Evolutionary conservation across 23 tunicate genomes (phyloP), one percentile per base, ranked within the genome.

Genomic region (Phallusia fumigata): DNA sequence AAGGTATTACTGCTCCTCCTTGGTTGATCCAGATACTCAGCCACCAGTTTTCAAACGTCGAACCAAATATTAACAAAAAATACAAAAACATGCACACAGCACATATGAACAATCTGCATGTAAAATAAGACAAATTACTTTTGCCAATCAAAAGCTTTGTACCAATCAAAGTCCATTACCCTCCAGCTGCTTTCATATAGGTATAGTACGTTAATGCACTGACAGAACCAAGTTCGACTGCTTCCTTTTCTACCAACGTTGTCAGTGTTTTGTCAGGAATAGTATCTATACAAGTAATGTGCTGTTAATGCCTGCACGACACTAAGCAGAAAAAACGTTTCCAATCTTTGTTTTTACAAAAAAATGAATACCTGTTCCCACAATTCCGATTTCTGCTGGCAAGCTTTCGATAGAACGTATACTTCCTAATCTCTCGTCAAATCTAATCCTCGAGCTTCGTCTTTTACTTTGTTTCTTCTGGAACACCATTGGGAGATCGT

Each of bases 1-100:
- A 65, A 16, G 86, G 86, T 64, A 65, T 52, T 6, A 88, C 50
- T 35, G 87, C 98, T 30, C 98, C 93, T n/a, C 88, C 98, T 22
- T 79, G 79, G 50, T 87, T 88, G 33, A 93, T 40, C 98, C 98
- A 93, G 53, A 47, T 22, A 33, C 86, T 80, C 53, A 93, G 58
- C 98, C 98, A 93, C 98, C 98, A 93, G 81, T 83, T 93, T 19
- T 82, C 79, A 40, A 88, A 77, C 0, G 88, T 88, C 0, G 82
- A 83, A 32, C 90, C 91, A 53, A 93, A 93, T 31, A 93, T 45
- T 73, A 91, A 52, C 22, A 82, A 21, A 0, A 81, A 47, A 76
- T 80, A 92, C 32, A 76, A 26, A 36, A 80, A 24, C 10, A 40
- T 36, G 28, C 52, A 40, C 26, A 78, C 44, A 44, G 84, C 64